Evolutionary conservation across 2,113 vertebrate species (phyloP), one percentile per base, ranked within the genome.

Genomic region (Petroica traversi): DNA sequence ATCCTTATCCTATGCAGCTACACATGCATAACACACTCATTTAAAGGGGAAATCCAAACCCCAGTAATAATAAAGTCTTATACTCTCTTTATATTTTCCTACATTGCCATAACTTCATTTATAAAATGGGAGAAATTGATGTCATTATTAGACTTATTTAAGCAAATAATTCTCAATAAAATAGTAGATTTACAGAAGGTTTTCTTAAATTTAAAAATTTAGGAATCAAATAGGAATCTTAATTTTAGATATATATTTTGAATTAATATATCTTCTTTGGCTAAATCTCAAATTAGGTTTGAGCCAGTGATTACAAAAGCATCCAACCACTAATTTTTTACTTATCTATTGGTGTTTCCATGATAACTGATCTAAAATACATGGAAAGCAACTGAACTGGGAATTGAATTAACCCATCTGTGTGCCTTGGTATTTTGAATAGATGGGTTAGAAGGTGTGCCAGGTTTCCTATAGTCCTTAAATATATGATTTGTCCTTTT

Each of bases 1-100:
- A 3, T n/a, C 5, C 1, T 12, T 43, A 4, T 13, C 10, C 15
- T 20, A 3, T 31, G 8, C 29, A 10, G 23, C 15, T 38, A 31
- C 19, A 12, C 0, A 1, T 33, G 34, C 14, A 62, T 29, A 43
- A 51, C 28, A 28, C 5, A 13, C 24, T 25, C 6, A 54, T 46
- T 15, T 12, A 59, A 18, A 11, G 3, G 2, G 6, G 10, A 29
- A 76, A 63, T 76, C 3, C 11, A 80, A 72, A 29, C 18, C 5
- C 11, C 16, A 19, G 5, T 12, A 59, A 18, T 3, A 54, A 8
- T 23, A 8, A 45, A 67, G 16, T 18, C 13, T 40, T 49, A 13
- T 1, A 9, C 14, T 36, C 8, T 46, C 14, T 34, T 43, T 18
- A 5, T 45, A 16, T 61, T 45, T 77, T 52, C 28, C 14, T 77